Evolutionary conservation across 2,797 vertebrate genomes (phyloP), one percentile per base, ranked within the genome.

Genomic region (Lindbergichthys nudifrons): DNA sequence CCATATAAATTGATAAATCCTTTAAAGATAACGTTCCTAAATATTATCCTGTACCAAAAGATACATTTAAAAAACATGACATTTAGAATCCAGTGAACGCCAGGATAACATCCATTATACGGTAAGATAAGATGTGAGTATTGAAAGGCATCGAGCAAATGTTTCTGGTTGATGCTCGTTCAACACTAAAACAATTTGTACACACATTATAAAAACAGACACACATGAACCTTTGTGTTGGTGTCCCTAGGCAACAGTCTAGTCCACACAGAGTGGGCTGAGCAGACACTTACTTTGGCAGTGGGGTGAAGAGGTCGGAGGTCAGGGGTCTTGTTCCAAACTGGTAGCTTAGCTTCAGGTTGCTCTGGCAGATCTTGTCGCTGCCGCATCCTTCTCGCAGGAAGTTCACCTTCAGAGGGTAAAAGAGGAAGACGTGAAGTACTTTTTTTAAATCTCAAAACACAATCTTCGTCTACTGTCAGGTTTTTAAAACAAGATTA

Each of bases 311-410:
- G 42, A 88, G 71, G 77, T 96, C 94, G 0, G 91, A 92, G 73
- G 51, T 89, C 0, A 92, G 85, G 5, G 94, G 63, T 59, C 95
- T 93, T 36, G 95, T 91, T 65, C 96, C 95, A 91, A 97, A 98
- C 77, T 91, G 95, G 85, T 94, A 95, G 32, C 19, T 81, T 67
- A 99, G 92, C 90, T 95, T 95, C 78, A 98, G 89, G 86, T 98
- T 97, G 91, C 97, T 98, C 91, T 98, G 97, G 86, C 97, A 99
- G 83, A 97, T 96, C 88, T 95, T 97, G 93, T 98, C 97, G 0
- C 82, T 87, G 15, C 97, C 97, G 39, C 97, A 99, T 70, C 97
- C 97, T 88, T 99, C 96, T 75, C 95, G 95, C 75, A 97, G 90
- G 79, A 99, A 99, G 88, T 98, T 96, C 66, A 98, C 95, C 97